These are phyloP conservation scores for Bicyclus anynana DNA, from an alignment of 1,140 invertebrate species.

Conservation along the genomic window DNA sequence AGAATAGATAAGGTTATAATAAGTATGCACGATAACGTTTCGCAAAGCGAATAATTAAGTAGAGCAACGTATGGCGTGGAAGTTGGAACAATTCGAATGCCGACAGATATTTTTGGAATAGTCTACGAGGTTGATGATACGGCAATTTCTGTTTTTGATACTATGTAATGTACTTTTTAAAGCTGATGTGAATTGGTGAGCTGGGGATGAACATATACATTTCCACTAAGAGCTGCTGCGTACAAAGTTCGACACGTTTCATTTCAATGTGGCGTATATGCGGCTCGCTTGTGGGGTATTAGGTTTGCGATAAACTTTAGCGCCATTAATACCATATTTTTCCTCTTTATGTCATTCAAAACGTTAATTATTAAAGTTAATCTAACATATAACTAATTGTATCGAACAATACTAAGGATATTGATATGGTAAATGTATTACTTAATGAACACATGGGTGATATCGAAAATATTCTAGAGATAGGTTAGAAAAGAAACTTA, in stretches of 20 bases:
- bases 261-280: slow-evolving; percentile 35
- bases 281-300: slow-evolving; percentile 11
- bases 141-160: slow-evolving; percentile 1
- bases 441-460: slow-evolving; percentile 14
- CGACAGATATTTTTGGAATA: background rate
- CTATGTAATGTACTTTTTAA: background rate
- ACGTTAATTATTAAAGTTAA: background rate
- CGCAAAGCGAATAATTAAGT: background rate
- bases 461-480: slow-evolving; percentile 14
- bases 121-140: background rate
- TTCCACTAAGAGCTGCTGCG: slow-evolving; percentile 15
- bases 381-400: background rate
- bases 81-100: background rate
- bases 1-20: background rate
- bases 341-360: slow-evolving; percentile 8
- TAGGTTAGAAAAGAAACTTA: slow-evolving; percentile 71
- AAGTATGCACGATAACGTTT: background rate
- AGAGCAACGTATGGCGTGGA: background rate
- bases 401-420: background rate
- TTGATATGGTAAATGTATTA: background rate
- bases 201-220: slow-evolving; percentile 24
- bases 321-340: slow-evolving; percentile 11
- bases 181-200: background rate
- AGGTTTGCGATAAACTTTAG: slow-evolving; percentile 26
- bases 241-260: slow-evolving; percentile 36